phyloP scores from a whole-genome alignment of 2,888 invertebrate genomes.

The Hydrotaea diabolus region DNA sequence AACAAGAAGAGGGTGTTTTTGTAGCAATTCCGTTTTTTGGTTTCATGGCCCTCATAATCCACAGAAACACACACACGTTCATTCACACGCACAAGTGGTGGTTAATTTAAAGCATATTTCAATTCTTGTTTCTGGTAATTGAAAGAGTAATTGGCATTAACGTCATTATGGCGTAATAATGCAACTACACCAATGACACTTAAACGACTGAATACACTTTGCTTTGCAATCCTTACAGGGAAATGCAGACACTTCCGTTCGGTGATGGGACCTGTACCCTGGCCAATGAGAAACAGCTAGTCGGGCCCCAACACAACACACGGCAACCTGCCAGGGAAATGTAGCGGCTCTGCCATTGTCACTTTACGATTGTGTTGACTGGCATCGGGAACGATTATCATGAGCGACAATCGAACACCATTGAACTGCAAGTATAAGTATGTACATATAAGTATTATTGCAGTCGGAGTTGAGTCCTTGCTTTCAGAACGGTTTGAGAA shows the following conservation, averaged over 20 bases:
- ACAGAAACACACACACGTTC: not conserved
- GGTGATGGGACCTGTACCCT: too few relatives aligned
- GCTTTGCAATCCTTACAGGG: constrained; percentile 6
- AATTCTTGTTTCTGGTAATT: constrained; percentile 66
- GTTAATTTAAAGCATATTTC: constrained; percentile 66
- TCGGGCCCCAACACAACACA: too few relatives aligned
- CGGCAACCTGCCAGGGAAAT: too few relatives aligned
- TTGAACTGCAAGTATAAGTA: too few relatives aligned
- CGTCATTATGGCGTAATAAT: constrained; percentile 66
- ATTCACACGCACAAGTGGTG: constrained; percentile 31
- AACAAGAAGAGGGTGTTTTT: constrained; percentile 63
- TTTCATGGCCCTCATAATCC: constrained; percentile 65
- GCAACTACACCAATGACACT: constrained; percentile 63
- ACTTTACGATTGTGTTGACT: too few relatives aligned
- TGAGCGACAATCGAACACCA: too few relatives aligned
- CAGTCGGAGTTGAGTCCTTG: too few relatives aligned
- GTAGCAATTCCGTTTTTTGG: constrained; percentile 64
- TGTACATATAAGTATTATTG: too few relatives aligned
- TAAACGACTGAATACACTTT: constrained; percentile 57
- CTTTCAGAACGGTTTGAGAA: too few relatives aligned
- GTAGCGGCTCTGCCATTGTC: too few relatives aligned
- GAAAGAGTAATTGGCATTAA: constrained; percentile 67
- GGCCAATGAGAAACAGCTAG: too few relatives aligned
- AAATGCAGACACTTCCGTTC: constrained; percentile 34
- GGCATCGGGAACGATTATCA: too few relatives aligned